Evolutionary conservation across 1,140 invertebrate genomes (phyloP), one percentile per base, ranked within the genome.

Genomic region (honey bee (Apis mellifera)): DNA sequence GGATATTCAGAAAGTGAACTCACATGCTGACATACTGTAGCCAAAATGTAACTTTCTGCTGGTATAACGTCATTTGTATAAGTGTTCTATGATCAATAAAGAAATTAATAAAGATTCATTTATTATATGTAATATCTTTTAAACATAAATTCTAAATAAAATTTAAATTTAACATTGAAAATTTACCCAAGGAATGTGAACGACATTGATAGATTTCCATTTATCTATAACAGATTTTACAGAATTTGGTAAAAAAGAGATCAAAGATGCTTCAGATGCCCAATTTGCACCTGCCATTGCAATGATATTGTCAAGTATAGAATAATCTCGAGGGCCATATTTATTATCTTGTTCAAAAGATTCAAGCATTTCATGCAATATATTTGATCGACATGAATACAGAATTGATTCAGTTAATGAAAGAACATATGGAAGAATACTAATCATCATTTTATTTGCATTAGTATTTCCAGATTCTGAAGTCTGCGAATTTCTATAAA

Each of bases 11-110:
- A 95, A 9, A 96, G 85, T 15, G 95, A 95, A 26, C 94, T 94
- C 17, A 96, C 93, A 79, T 95, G 95, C 42, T 94, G 92, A 86
- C 95, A 95, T 13, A 96, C 94, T 4, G 96, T 94, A 50, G 95
- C 95, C 80, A 96, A 94, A 12, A 98, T 95, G 83, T 97, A 97
- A 88, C 96, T 97, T 90, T 98, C 97, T 0, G 96, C 96, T 42
- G 97, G 97, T 85, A 98, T 96, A 11, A 97, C 96, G 90, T 98
- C 97, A 86, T 96, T 96, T 23, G 96, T 95, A 90, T 96, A 97
- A 9, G 96, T 95, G 65, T 95, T 95, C 97, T 97, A 91, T 60
- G 94, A 95, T 62, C 15, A 32, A 21, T 3, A 12, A 17, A 19
- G 1, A 21, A 48, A 21, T 2, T 42, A 42, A 42, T 42, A 42